Base-by-base conservation (phyloP, 1,140 invertebrate genomes). In the Aphaenogaster floridana region DNA sequence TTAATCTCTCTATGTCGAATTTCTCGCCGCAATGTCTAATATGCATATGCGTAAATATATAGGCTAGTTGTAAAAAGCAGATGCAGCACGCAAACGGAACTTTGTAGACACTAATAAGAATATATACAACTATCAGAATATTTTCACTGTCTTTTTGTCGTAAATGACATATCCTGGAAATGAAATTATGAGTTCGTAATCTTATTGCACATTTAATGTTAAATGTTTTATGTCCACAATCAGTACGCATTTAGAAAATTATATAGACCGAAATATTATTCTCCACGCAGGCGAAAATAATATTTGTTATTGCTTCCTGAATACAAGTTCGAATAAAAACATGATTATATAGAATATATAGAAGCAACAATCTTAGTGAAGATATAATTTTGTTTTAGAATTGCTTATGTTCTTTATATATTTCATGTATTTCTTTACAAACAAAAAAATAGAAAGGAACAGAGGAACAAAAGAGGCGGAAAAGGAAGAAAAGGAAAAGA, bases 51-150 rank as follows among this genome's bases (percentile, higher is more conserved):
- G 68, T 52, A 63, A 45, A 64, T 86, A 83, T 84, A 57, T 87
- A 57, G 59, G 78, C 48, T 48, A 90, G 81, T 74, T 57, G 48
- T 86, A 90, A 83, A 78, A 90, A 90, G 89, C 89, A 71, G 88
- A 90, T 86, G 72, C 45, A 87, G 66, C 45, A 84, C 42, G 21
- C 50, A 78, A 76, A 90, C 89, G 78, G 72, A 86, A 78, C 63
- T 89, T 86, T 63, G 45, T 78, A 89, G 71, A 81, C 71, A 87
- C 80, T 84, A 90, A 89, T 71, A 83, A 77, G 79, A 57, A 78
- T 90, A 90, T 90, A 71, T 90, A 90, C 89, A 90, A 66, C 77
- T 90, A 88, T 84, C 84, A 78, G 78, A 87, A 80, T 71, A 71
- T 50, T 90, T 76, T 64, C 42, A 61, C 21, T 84, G 52, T 39